Evolutionary conservation across 2,113 vertebrate genomes (phyloP), one percentile per base, ranked within the genome.

Genomic region (Cavia porcellus): DNA sequence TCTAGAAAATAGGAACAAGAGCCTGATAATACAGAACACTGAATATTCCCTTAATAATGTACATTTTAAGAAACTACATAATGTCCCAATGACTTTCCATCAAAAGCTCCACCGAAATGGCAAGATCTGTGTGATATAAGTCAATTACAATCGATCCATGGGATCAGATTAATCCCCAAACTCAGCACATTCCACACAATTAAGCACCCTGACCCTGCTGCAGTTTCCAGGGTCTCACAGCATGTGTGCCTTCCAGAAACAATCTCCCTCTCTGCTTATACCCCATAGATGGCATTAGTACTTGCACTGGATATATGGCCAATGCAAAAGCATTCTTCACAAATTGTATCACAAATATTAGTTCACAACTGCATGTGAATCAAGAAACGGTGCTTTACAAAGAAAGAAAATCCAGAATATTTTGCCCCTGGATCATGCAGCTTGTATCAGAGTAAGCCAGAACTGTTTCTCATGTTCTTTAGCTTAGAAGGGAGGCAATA

Each of bases 91-190:
- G 92, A 96, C 85, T 98, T 97, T 95, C 90, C 66, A 89, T 95
- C 95, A 92, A 95, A 92, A 45, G 38, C 72, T 98, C 32, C 42
- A 82, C 75, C 86, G 82, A 96, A 97, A 13, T 94, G 84, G 85
- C 85, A 96, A 95, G 94, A 90, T 94, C 82, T 24, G 15, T 90
- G 85, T 86, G 92, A 83, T 88, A 28, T 80, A 97, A 96, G 79
- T 97, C 95, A 95, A 94, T 96, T 95, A 95, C 42, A 79, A 95
- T 94, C 80, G 96, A 97, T 94, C 85, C 17, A 14, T 20, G 35
- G 70, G 93, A 86, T 92, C 77, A 64, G 88, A 94, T 70, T 80
- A 95, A 96, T 88, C 96, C 62, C 45, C 50, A 32, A 50, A 92
- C 82, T 96, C 97, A 96, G 96, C 96, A 96, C 82, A 90, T 95